A percentile compares a stretch with the other conserved stretches of the same genome.
Evolutionary conservation across 2,113 vertebrate species (phyloP).

Genomic region (Pomatorhinus ruficollis): DNA sequence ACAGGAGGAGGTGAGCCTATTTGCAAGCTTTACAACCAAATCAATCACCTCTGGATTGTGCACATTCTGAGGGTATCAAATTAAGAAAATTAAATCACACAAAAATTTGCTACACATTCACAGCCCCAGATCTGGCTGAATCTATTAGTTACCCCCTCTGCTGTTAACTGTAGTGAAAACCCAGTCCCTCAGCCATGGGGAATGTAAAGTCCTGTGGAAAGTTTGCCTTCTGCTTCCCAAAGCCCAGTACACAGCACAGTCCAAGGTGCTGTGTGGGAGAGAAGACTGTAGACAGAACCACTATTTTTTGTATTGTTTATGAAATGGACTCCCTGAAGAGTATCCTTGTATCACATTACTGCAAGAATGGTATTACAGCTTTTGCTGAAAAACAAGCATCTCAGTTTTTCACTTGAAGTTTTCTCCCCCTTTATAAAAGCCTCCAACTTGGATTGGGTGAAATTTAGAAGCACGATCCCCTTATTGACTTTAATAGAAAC

Average conservation of each 20-base stretch:
- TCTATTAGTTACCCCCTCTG: not conserved
- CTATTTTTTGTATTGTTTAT: not conserved
- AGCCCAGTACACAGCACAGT: not conserved
- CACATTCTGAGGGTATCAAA: not conserved
- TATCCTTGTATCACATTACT: not conserved
- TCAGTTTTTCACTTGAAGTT: slow-evolving; percentile 45
- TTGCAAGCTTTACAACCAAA: not conserved
- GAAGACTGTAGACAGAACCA: not conserved
- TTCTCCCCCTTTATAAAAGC: slow-evolving; percentile 24
- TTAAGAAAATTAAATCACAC: not conserved
- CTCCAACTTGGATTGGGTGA: not conserved
- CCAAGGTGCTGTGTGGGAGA: not conserved
- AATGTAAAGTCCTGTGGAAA: not conserved
- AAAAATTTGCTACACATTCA: not conserved
- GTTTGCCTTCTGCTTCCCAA: not conserved
- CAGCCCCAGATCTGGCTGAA: not conserved
- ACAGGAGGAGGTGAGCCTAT: not conserved
- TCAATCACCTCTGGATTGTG: not conserved
- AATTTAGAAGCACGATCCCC: slow-evolving; percentile 8
- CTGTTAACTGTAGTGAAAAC: not conserved
- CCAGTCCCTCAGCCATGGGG: not conserved
- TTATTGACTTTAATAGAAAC: slow-evolving; percentile 16
- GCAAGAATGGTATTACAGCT: not conserved
- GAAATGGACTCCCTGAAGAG: not conserved
- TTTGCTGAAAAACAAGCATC: not conserved